Conservation (phyloP, 64 coral and sea anemone species). For the Cladopsammia gracilis region DNA sequence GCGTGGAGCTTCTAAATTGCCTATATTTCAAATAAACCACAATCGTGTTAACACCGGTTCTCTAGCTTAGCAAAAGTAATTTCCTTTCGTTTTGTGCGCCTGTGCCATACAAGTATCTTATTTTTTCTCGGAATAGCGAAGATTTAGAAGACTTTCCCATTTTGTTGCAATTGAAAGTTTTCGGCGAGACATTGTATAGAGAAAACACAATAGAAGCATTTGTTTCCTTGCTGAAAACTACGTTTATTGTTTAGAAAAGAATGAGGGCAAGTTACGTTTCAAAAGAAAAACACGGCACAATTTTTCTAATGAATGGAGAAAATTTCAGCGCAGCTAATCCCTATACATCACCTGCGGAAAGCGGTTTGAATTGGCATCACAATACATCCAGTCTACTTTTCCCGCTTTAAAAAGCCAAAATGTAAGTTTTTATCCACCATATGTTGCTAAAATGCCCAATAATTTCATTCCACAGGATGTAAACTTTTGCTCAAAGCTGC, state of each 20-base stretch:
- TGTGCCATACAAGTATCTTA: background rate
- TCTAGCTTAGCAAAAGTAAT: constrained; percentile 31
- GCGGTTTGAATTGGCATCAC: background rate
- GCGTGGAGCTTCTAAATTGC: constrained; percentile 61
- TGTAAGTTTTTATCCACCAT: background rate
- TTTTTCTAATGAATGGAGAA: constrained; percentile 66
- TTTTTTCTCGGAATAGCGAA: background rate
- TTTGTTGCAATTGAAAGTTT: background rate
- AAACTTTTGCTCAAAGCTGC: constrained; percentile 18
- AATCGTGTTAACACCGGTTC: constrained; percentile 92
- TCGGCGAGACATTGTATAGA: background rate
- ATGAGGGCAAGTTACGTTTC: constrained; percentile 66
- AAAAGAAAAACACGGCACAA: constrained; percentile 81
- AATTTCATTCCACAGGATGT: background rate
- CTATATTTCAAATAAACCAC: constrained; percentile 71
- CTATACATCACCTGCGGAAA: constrained; percentile 64
- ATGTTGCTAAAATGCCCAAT: background rate
- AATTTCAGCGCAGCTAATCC: constrained; percentile 70
- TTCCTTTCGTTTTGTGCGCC: background rate
- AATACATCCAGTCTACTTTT: background rate
- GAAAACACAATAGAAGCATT: constrained; percentile 31
- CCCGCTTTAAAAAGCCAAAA: constrained; percentile 21
- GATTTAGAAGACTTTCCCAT: background rate
- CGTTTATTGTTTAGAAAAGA: constrained; percentile 76
- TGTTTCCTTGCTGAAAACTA: constrained; percentile 61